Evolutionary conservation across 2,888 invertebrate species (phyloP), one percentile per base, ranked within the genome.

Genomic region (Calameuta idolon): DNA sequence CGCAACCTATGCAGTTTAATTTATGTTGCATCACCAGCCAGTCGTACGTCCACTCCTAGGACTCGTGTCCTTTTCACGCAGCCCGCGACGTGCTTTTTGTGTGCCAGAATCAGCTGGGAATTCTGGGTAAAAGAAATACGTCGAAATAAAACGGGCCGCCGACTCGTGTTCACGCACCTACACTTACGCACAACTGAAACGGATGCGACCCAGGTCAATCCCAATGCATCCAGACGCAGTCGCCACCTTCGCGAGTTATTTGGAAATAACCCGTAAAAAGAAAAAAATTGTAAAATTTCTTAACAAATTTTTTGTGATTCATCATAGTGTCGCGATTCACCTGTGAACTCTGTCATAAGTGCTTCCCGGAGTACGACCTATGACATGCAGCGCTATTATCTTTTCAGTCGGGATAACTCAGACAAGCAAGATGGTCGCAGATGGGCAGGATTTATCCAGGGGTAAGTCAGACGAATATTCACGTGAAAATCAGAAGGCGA

Each of bases 1-100:
- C 83, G 84, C 85, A 83, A 83, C 84, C 87, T 86, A 87, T 88
- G 88, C 88, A 88, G 88, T 88, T 88, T 88, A 88, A 88, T 88
- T 88, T 88, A 88, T 88, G 88, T 88, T 87, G 88, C 87, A 88
- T 87, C 87, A 85, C 87, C 87, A 88, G 84, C 85, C 89, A 87
- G 89, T 89, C 88, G 88, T 86, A 87, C 81, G 81, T 82, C 83
- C 83, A 83, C 82, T 83, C 80, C 77, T 81, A 81, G 76, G 75
- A 71, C 33, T 40, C 40, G 73, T 31, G 12, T 33, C 77, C 79
- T 74, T 31, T 31, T 73, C 34, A 69, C 76, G 81, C 76, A 4
- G 71, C 23, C 40, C 55, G 55, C 23, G 55, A 55, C 23, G 55
- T 55, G 55, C 55, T 55, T 55, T 55, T 55, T 23, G 55, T 23